These are phyloP conservation scores for Stomatorhinus ivindoensis DNA, from an alignment of 2,113 vertebrate species.

Conservation along the genomic window DNA sequence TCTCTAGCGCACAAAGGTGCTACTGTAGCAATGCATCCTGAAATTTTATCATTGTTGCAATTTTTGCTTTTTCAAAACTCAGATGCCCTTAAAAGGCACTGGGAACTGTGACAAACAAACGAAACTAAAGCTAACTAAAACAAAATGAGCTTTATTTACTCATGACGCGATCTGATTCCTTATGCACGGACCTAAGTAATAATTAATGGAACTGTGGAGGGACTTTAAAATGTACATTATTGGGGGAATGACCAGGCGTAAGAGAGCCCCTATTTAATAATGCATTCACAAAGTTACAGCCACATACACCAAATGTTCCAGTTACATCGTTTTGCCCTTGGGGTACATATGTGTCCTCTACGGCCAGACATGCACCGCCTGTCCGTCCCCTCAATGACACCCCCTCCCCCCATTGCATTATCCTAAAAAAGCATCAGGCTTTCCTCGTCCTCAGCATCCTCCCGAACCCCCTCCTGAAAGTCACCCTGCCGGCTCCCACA, in stretches of 20 bases:
- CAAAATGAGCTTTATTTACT: neutral
- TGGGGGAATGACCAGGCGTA: neutral
- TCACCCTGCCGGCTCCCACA: neutral
- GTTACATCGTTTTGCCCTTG: neutral
- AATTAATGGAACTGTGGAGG: neutral
- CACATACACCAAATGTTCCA: neutral
- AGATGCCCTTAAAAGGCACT: neutral
- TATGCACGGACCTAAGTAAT: neutral
- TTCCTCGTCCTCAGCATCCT: neutral
- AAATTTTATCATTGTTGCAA: neutral
- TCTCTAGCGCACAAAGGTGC: too few relatives aligned
- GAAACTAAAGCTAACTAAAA: neutral
- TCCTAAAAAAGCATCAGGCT: neutral
- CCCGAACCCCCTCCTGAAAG: neutral
- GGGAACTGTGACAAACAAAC: neutral
- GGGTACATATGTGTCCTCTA: conserved; percentile 6
- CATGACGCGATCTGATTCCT: neutral
- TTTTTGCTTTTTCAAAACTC: neutral
- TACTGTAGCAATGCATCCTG: neutral
- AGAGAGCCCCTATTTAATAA: neutral
- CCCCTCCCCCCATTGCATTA: neutral
- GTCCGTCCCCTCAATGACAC: conserved; percentile 6
- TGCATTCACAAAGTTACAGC: neutral
- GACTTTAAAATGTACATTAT: neutral
- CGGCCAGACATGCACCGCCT: conserved; percentile 1